These are phyloP conservation scores for Lindbergichthys nudifrons DNA, from an alignment of 2,797 vertebrate genomes.

Conservation along the genomic window DNA sequence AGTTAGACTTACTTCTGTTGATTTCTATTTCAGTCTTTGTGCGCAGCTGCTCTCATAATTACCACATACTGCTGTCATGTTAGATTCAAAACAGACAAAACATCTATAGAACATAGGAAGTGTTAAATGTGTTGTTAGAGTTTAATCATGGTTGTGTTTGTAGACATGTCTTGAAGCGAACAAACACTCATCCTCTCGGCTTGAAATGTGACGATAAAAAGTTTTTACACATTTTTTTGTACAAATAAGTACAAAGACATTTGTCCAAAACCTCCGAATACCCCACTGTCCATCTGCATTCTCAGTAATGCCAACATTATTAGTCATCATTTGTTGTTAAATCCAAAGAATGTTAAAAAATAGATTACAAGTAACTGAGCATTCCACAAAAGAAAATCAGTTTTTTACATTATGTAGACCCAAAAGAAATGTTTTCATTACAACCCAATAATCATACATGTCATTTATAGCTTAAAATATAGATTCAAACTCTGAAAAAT, in stretches of 20 bases:
- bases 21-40: conserved; percentile 45
- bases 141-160: conserved; percentile 12
- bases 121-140: conserved; percentile 11
- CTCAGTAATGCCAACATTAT: neutral
- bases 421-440: too few species aligned
- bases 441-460: neutral
- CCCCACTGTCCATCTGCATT: neutral
- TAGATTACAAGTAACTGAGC: neutral
- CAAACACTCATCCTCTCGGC: conserved; percentile 10
- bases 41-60: conserved; percentile 60
- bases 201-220: conserved; percentile 22
- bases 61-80: conserved; percentile 65
- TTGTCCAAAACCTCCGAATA: neutral
- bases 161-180: conserved; percentile 8
- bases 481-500: neutral
- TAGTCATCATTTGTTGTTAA: neutral
- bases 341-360: neutral
- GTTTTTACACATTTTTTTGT: neutral
- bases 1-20: conserved; percentile 60
- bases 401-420: neutral
- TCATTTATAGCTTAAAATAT: neutral
- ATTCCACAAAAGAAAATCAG: neutral
- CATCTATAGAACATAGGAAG: conserved; percentile 1
- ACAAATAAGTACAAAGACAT: neutral
- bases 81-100: conserved; percentile 25